phyloP scores from a whole-genome alignment of 2,888 invertebrate genomes.

The Syrphus vitripennis region DNA sequence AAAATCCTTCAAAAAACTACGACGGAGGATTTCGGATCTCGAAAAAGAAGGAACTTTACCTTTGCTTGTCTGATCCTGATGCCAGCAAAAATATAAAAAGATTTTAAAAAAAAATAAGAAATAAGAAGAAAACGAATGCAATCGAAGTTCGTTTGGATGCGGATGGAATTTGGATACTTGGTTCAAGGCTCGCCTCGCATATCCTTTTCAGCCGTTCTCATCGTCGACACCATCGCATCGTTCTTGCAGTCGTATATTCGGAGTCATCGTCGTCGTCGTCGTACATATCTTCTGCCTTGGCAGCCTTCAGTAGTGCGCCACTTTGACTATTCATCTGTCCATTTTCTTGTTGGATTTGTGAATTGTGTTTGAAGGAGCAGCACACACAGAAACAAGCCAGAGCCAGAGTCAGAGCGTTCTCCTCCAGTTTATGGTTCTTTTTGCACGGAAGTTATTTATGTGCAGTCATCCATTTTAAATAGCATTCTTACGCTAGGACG shows the following conservation, averaged over 20 bases:
- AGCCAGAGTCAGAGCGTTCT: conserved; percentile 11
- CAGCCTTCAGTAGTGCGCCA: conserved; percentile 40
- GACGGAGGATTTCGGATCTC: conserved; percentile 27
- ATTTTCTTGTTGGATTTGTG: conserved; percentile 67
- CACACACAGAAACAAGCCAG: background rate
- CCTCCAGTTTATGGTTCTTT: conserved; percentile 57
- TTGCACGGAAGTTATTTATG: conserved; percentile 70
- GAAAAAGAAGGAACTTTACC: conserved; percentile 47
- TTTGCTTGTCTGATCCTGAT: conserved; percentile 42
- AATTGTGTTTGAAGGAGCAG: conserved; percentile 60
- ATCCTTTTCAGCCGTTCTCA: conserved; percentile 13
- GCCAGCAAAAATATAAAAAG: conserved; percentile 13
- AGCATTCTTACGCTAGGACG: conserved; percentile 68
- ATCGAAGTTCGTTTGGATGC: conserved; percentile 67
- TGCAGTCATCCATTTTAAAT: conserved; percentile 71
- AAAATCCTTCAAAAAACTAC: conserved; percentile 50
- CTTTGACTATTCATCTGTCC: conserved; percentile 71
- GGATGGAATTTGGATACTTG: conserved; percentile 68
- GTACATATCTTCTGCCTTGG: background rate
- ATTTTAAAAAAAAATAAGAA: conserved; percentile 31
- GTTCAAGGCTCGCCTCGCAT: conserved; percentile 46
- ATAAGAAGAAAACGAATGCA: conserved; percentile 59
- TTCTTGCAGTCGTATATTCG: background rate
- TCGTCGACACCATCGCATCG: background rate
- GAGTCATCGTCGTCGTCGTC: background rate